Conservation (phyloP, 2,888 invertebrate species). For the Troglohyphantes excavatus region DNA sequence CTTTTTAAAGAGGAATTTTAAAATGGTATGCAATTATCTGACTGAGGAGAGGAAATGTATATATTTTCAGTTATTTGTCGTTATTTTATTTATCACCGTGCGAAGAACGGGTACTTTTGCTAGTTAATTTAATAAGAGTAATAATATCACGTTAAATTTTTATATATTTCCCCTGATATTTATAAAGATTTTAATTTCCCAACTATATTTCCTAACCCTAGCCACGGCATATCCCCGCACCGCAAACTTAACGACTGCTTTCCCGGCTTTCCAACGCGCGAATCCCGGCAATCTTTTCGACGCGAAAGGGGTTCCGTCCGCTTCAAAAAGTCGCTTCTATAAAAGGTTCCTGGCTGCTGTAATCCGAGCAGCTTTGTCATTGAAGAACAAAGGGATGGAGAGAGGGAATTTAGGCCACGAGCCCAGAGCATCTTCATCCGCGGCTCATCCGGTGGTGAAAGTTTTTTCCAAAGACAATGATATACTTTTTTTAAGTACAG, state of each 20-base stretch:
- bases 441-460: background rate
- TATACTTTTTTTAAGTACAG: conserved; percentile 6
- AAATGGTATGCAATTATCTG: too few relatives aligned
- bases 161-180: too few relatives aligned
- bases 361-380: conserved; percentile 67
- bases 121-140: too few relatives aligned
- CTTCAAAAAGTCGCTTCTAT: conserved; percentile 46
- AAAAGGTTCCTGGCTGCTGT: conserved; percentile 50
- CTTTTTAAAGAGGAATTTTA: too few relatives aligned
- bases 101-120: too few relatives aligned
- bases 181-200: too few relatives aligned
- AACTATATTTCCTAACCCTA: too few relatives aligned
- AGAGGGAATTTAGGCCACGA: conserved; percentile 69
- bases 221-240: too few relatives aligned
- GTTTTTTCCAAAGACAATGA: conserved; percentile 5
- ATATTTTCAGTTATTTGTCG: too few relatives aligned
- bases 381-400: conserved; percentile 70
- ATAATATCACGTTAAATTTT: too few relatives aligned
- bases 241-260: background rate
- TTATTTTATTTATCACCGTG: too few relatives aligned
- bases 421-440: conserved; percentile 39
- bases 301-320: background rate
- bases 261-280: background rate
- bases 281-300: background rate
- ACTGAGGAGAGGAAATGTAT: too few relatives aligned